Evolutionary conservation across 2,888 invertebrate species (phyloP), one percentile per base, ranked within the genome.

Genomic region (Archips crataeganus): DNA sequence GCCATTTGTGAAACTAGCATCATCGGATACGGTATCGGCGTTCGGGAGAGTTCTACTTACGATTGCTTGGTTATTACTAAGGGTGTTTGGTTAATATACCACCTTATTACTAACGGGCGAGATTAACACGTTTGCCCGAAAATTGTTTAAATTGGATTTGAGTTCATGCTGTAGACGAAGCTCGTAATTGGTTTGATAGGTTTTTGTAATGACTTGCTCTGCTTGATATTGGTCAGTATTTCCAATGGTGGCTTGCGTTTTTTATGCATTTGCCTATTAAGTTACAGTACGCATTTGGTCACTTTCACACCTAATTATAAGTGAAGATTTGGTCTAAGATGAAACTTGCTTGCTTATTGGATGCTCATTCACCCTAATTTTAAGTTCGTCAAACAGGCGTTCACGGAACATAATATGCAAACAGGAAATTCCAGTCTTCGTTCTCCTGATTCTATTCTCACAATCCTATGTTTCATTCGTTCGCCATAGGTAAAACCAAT

Each of bases 71-170:
- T 80, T 80, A 79, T 80, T 78, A 78, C 78, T 77, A 77, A 77
- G 77, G 80, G 76, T 77, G 79, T 81, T 79, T 81, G 78, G 79
- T 80, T 81, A 76, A 81, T 79, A 81, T 80, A 78, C 78, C 76
- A 75, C 76, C 77, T 79, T 78, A 80, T 80, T 79, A 79, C 78
- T 78, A 75, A 75, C 76, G 73, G 76, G 78, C 71, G 78, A 79
- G 81, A 80, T 81, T 81, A 81, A 79, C 81, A 80, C 79, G 75
- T 78, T 81, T 23, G 72, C 75, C 76, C 74, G 76, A 79, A 80
- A 67, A 70, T 71, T 61, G 77, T 77, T 62, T 75, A 77, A 79
- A 81, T 79, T 80, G 79, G 78, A 80, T 80, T 80, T 78, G 76
- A 77, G 76, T 79, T 77, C 76, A 32, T 9, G 78, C 77, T 79